A percentile compares a stretch with the other conserved stretches of the same genome.
These are phyloP conservation scores for Mystacornis crossleyi DNA, from an alignment of 2,113 vertebrate species.

Conservation along the genomic window DNA sequence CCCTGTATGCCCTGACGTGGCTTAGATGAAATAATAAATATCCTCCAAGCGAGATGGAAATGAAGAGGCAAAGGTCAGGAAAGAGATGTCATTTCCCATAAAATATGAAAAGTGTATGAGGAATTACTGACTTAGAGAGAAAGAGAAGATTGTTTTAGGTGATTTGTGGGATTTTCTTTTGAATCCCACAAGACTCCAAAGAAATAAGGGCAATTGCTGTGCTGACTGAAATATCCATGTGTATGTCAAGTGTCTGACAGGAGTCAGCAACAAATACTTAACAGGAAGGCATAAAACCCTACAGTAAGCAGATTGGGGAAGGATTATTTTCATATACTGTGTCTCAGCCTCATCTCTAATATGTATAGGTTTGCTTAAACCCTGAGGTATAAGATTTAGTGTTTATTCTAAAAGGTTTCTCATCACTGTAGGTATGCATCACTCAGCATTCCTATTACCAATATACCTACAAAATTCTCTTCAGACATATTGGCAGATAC, in stretches of 20 bases:
- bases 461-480: not conserved
- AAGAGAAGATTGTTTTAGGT: not conserved
- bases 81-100: not conserved
- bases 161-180: not conserved
- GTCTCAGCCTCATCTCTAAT: not conserved
- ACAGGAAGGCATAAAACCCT: not conserved
- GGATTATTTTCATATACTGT: not conserved
- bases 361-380: not conserved
- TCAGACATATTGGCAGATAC: not conserved
- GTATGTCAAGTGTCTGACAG: not conserved
- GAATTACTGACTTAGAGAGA: not conserved
- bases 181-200: not conserved
- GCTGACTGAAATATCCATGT: not conserved
- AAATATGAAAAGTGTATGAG: not conserved
- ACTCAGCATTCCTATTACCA: not conserved
- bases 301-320: not conserved
- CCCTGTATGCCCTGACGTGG: not conserved
- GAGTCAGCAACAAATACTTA: not conserved
- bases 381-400: not conserved
- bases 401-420: not conserved
- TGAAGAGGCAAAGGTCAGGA: conserved; percentile 1
- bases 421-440: not conserved
- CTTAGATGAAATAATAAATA: not conserved
- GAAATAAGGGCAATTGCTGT: not conserved
- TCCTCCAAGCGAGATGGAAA: not conserved